Evolutionary conservation across 30 jellyfish, hydroid and myxozoan species (phyloP).

Genomic region (Chironex yamaguchii): DNA sequence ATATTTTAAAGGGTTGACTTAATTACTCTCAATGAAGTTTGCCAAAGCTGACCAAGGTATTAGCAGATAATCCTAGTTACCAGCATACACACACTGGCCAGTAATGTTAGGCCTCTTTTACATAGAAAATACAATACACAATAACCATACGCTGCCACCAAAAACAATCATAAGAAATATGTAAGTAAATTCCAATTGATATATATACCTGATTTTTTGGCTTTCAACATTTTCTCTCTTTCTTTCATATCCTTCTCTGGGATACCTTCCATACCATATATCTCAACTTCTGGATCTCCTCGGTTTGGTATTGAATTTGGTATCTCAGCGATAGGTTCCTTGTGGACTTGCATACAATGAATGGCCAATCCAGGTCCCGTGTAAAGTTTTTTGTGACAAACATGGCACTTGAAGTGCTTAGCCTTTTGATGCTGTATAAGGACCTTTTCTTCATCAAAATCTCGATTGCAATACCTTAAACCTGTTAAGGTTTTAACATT

Average conservation of each 20-base stretch:
- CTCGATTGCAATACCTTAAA: constrained; percentile 98
- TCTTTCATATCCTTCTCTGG: constrained; percentile 95
- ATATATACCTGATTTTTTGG: constrained; percentile 32
- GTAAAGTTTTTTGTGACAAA: constrained; percentile 92
- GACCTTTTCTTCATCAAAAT: constrained; percentile 96
- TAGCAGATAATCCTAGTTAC: background rate
- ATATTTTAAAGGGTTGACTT: too few relatives aligned
- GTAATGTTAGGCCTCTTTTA: background rate
- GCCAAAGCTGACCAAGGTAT: too few relatives aligned
- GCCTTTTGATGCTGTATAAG: constrained; percentile 97
- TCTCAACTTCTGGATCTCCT: constrained; percentile 95
- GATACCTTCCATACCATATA: constrained; percentile 98
- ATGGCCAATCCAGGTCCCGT: constrained; percentile 98
- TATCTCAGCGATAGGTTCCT: constrained; percentile 87
- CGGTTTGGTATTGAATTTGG: constrained; percentile 93
- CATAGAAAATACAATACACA: background rate
- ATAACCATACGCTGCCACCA: background rate
- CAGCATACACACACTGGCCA: background rate
- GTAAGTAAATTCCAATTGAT: background rate
- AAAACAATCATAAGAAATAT: background rate
- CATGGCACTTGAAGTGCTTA: constrained; percentile 95
- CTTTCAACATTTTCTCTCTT: constrained; percentile 78
- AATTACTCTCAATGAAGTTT: too few relatives aligned
- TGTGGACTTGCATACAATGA: constrained; percentile 97
- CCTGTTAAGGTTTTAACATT: constrained; percentile 66